A percentile compares a stretch with the other conserved stretches of the same genome.
phyloP scores from a whole-genome alignment of 2,888 invertebrate genomes.

The Nesidiocoris tenuis region DNA sequence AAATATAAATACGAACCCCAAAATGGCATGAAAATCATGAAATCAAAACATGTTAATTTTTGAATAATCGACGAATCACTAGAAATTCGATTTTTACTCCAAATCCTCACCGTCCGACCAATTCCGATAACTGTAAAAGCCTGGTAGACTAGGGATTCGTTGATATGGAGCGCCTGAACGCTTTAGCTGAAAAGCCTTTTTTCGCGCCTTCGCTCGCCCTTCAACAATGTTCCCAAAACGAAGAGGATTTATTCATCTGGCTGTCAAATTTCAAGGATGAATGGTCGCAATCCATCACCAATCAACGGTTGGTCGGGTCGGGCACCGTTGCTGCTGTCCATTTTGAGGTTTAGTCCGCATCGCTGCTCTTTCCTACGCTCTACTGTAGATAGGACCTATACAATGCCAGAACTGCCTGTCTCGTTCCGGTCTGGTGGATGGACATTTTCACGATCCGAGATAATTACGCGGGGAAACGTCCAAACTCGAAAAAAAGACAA shows the following conservation, averaged over 20 bases:
- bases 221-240: neutral
- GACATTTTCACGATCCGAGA: too few species aligned
- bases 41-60: too few species aligned
- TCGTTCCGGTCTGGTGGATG: neutral
- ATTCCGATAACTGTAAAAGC: neutral
- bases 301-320: neutral
- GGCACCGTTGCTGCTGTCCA: neutral
- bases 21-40: too few species aligned
- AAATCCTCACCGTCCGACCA: neutral
- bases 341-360: neutral
- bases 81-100: too few species aligned
- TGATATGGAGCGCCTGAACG: neutral
- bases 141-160: too few species aligned
- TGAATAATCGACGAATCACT: too few species aligned
- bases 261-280: slow-evolving; percentile 10
- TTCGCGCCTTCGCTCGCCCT: neutral
- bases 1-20: too few species aligned
- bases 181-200: neutral
- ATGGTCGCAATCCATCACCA: slow-evolving; percentile 11
- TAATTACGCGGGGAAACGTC: too few species aligned
- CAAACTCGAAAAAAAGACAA: too few species aligned
- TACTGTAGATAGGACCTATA: neutral
- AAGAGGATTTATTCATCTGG: slow-evolving; percentile 5
- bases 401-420: neutral
- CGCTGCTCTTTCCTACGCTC: neutral